phyloP scores from a whole-genome alignment of 2,113 vertebrate genomes.

The Ctenomys sociabilis region DNA sequence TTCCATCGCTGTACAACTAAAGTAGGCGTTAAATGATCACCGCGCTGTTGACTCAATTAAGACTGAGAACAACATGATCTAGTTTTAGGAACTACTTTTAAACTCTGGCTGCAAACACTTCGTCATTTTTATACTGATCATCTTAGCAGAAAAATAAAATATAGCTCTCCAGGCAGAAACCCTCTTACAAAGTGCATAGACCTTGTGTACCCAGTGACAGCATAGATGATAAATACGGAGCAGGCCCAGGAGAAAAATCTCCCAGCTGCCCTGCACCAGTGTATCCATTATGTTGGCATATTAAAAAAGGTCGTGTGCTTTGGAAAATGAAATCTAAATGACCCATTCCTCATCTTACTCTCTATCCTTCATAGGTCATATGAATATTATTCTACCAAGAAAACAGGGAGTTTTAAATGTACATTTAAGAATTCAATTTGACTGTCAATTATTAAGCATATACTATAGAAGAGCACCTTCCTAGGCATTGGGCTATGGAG shows the following conservation, averaged over 20 bases:
- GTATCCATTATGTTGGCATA: slow-evolving; percentile 76
- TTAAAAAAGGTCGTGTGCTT: slow-evolving; percentile 67
- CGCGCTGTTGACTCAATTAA: slow-evolving; percentile 66
- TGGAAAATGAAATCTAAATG: slow-evolving; percentile 81
- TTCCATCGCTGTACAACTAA: slow-evolving; percentile 52
- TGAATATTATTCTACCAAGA: slow-evolving; percentile 68
- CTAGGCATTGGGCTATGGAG: not conserved
- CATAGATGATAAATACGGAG: slow-evolving; percentile 77
- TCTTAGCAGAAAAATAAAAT: slow-evolving; percentile 80
- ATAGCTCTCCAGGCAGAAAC: slow-evolving; percentile 80
- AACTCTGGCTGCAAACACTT: slow-evolving; percentile 67
- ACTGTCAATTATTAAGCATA: slow-evolving; percentile 41
- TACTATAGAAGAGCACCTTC: not conserved
- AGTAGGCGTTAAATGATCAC: slow-evolving; percentile 51
- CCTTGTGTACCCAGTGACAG: slow-evolving; percentile 77
- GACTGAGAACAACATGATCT: slow-evolving; percentile 66
- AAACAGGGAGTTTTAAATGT: slow-evolving; percentile 62
- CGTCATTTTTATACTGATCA: slow-evolving; percentile 80
- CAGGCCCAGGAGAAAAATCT: slow-evolving; percentile 65
- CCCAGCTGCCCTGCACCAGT: slow-evolving; percentile 38
- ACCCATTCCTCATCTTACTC: slow-evolving; percentile 70
- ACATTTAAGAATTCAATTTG: slow-evolving; percentile 64
- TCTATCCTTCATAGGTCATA: slow-evolving; percentile 64
- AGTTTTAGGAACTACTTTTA: slow-evolving; percentile 75
- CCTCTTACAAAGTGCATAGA: slow-evolving; percentile 77